Conservation (phyloP, 1,140 invertebrate species). For the Eufriesea mexicana region DNA sequence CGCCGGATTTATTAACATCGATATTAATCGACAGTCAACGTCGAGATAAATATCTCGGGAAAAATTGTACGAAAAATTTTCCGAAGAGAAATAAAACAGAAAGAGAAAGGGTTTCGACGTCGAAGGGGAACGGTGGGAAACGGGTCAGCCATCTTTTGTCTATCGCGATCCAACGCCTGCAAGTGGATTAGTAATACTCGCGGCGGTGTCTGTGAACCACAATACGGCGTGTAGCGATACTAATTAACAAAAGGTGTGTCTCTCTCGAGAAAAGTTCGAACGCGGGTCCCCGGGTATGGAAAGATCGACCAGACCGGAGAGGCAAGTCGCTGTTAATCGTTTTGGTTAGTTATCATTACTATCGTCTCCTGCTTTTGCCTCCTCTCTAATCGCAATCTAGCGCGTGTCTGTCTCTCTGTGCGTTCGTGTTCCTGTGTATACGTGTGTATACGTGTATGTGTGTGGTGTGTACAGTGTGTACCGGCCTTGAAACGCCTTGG, state of each 20-base stretch:
- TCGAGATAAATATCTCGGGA: too few relatives aligned
- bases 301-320: not conserved
- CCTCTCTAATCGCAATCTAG: not conserved
- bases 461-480: not conserved
- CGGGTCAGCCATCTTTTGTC: not conserved
- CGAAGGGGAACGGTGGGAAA: too few relatives aligned
- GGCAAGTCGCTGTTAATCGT: not conserved
- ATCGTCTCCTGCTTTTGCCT: conserved; percentile 9
- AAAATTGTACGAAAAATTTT: too few relatives aligned
- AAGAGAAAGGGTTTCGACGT: not conserved
- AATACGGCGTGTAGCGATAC: not conserved
- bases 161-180: conserved; percentile 50
- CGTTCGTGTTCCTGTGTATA: too few relatives aligned
- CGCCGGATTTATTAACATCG: too few relatives aligned
- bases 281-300: not conserved
- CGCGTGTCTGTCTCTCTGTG: not conserved
- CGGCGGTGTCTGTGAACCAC: conserved; percentile 39
- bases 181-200: conserved; percentile 71
- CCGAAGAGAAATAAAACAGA: not conserved
- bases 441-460: not conserved
- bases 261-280: conserved; percentile 3
- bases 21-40: too few relatives aligned
- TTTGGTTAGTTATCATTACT: not conserved
- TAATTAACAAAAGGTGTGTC: conserved; percentile 14
- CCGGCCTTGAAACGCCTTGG: conserved; percentile 46